Conservation (phyloP, 2,797 vertebrate species). For the Gobio occitaniae region DNA sequence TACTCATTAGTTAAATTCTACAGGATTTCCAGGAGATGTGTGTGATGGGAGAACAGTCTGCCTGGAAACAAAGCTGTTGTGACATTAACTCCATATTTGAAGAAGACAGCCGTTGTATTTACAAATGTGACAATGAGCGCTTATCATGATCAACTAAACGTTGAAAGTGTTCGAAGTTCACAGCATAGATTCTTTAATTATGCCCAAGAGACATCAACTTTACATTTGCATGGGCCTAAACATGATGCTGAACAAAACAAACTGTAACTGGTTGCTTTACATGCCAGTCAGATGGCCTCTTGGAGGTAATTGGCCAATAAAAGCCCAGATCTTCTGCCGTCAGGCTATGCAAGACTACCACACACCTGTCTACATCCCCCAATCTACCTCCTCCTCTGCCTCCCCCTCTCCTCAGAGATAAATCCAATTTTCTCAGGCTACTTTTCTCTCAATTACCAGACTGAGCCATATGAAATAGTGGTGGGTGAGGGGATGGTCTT, state of each 20-base stretch:
- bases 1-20: neutral
- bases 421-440: conserved; percentile 57
- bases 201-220: neutral
- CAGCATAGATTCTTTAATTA: too few relatives aligned
- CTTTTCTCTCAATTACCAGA: conserved; percentile 33
- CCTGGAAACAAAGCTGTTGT: too few relatives aligned
- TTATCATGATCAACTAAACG: too few relatives aligned
- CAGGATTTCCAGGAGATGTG: neutral
- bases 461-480: conserved; percentile 42
- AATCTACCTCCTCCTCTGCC: neutral
- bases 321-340: neutral
- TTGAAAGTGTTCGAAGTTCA: too few relatives aligned
- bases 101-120: too few relatives aligned
- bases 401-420: conserved; percentile 22
- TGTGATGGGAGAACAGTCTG: too few relatives aligned
- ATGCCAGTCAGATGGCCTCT: neutral
- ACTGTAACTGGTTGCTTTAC: neutral
- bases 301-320: neutral
- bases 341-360: neutral
- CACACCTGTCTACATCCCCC: neutral
- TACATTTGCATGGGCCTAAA: neutral
- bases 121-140: too few relatives aligned
- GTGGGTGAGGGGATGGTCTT: conserved; percentile 25
- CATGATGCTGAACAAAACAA: neutral
- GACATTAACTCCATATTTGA: too few relatives aligned